Base-by-base conservation (phyloP, 2,888 invertebrate species). In the Pyrochroa serraticornis region DNA sequence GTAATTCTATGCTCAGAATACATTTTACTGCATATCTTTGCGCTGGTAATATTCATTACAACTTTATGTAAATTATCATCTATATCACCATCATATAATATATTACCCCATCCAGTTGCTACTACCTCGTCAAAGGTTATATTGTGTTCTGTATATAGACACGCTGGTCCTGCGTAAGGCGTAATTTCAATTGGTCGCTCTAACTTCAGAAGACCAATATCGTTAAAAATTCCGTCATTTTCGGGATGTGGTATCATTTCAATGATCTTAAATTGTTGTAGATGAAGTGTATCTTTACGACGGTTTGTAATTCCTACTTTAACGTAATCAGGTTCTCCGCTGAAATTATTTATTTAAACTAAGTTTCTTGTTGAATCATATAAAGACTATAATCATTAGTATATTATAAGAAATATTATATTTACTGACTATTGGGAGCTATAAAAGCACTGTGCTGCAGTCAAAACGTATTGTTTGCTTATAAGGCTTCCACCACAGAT, bases 61-160 rank as follows among this genome's bases (percentile, higher is more conserved):
- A 85, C 85, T 70, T 84, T 84, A 6, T 80, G 68, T 49, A 86
- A 70, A 60, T 79, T 74, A 8, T 73, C 70, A 51, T 74, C 77
- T 3, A 52, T 42, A 1, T 46, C 54, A 1, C 70, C 74, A 39
- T 77, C 74, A 34, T 65, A 78, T 7, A 70, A 73, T 1, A 75
- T 77, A n/a, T 74, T 70, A 0, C 85, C 82, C 82, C 82, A 82
- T 10, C 82, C 82, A 12, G 78, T 75, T 0, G 81, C 81, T 0
- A 81, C 69, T 0, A 76, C 77, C n/a, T 69, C 69, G 1, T 53
- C 3, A 51, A 54, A 32, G 42, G 67, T 59, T 8, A 70, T 55
- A 6, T 48, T 32, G 1, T 60, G 59, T 52, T 69, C 47, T 6
- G 58, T 60, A 56, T 68, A 64, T 5, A 83, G 66, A 68, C 83